Percentiles rank a stretch among this genome's conserved stretches.
Evolutionary conservation across 2,113 vertebrate genomes (phyloP).

Genomic region (Okapia johnstoni): DNA sequence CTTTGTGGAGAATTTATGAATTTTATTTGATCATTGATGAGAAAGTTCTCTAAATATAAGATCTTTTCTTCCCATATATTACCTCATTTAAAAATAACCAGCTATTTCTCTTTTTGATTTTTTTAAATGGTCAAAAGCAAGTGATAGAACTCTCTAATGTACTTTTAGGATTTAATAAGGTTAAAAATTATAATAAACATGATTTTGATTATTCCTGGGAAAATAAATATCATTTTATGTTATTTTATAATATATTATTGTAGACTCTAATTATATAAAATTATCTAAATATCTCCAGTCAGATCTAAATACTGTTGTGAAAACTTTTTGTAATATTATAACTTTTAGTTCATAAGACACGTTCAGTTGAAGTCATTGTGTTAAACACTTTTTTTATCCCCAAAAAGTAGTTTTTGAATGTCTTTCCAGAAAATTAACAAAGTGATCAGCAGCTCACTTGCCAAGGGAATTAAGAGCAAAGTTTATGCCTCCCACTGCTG

Average conservation of each 20-base stretch:
- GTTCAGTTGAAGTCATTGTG: neutral
- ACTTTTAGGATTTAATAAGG: neutral
- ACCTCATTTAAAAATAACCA: neutral
- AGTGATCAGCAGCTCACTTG: constrained; percentile 15
- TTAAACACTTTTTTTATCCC: neutral
- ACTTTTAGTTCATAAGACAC: neutral
- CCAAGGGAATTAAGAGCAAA: constrained; percentile 60
- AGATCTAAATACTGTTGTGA: neutral
- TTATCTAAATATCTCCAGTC: neutral
- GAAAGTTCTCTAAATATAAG: neutral
- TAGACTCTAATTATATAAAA: neutral
- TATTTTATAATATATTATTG: neutral
- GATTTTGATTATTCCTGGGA: neutral
- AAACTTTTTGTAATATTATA: neutral
- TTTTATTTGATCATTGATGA: neutral
- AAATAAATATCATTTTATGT: neutral
- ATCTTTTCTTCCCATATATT: neutral
- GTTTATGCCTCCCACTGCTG: constrained; percentile 34
- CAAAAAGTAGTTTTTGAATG: neutral
- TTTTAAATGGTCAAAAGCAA: neutral
- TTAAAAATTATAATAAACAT: neutral
- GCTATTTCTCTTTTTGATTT: neutral
- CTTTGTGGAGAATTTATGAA: neutral
- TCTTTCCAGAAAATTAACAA: constrained; percentile 54
- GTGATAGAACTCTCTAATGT: neutral